A percentile compares a stretch with the other conserved stretches of the same genome.
Evolutionary conservation across 1,140 invertebrate genomes (phyloP).

Genomic region (Atta texana): DNA sequence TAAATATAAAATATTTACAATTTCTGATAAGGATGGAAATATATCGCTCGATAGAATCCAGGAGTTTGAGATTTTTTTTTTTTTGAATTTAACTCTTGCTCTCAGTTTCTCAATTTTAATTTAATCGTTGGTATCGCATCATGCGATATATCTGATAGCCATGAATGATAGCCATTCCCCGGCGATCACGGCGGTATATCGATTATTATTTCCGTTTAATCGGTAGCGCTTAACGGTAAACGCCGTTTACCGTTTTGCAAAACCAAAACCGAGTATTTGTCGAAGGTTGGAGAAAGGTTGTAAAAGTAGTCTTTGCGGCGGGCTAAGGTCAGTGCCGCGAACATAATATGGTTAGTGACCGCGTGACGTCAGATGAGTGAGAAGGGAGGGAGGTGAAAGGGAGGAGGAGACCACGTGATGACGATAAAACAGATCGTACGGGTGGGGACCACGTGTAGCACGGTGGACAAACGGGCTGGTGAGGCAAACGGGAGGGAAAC

Average conservation of each 20-base stretch:
- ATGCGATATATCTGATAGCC: background rate
- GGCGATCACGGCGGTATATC: background rate
- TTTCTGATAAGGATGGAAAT: background rate
- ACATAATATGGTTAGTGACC: constrained; percentile 81
- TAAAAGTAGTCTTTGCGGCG: constrained; percentile 49
- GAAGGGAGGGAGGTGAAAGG: background rate
- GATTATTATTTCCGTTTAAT: constrained; percentile 44
- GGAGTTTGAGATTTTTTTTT: background rate
- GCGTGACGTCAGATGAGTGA: constrained; percentile 71
- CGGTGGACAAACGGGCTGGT: background rate
- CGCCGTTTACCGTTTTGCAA: constrained; percentile 23
- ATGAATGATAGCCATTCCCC: background rate
- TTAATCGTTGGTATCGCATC: background rate
- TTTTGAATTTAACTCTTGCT: background rate
- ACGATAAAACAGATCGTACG: constrained; percentile 66
- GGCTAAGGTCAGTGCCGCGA: constrained; percentile 82
- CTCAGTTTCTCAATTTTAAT: constrained; percentile 8
- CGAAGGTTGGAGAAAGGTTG: constrained; percentile 50
- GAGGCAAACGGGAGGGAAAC: constrained; percentile 30
- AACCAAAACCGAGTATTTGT: constrained; percentile 31
- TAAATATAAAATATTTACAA: background rate
- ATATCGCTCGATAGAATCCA: background rate
- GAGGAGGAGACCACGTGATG: constrained; percentile 68
- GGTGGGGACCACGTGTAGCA: constrained; percentile 45
- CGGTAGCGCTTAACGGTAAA: constrained; percentile 27